Conservation (phyloP, 1,140 invertebrate species). For the Zophobas atratus region DNA sequence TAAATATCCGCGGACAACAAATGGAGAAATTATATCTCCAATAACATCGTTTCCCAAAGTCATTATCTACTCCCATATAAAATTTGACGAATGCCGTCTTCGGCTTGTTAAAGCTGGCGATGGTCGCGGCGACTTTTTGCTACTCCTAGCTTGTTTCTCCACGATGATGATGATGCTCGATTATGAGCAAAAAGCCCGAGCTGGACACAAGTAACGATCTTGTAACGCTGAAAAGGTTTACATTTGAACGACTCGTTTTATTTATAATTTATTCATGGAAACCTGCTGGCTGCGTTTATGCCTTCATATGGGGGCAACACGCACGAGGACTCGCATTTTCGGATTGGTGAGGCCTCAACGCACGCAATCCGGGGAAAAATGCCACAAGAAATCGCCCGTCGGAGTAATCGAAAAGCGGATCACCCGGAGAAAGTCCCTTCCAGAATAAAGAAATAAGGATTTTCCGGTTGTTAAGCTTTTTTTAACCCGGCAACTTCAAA, state of each 20-base stretch:
- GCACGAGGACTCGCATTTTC: constrained; percentile 18
- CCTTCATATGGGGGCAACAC: constrained; percentile 12
- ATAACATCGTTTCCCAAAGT: constrained; percentile 11
- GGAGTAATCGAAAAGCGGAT: too few species aligned
- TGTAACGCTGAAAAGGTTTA: constrained; percentile 26
- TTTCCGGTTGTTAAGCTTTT: too few species aligned
- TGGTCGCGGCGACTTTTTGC: constrained; percentile 29
- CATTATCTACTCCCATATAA: constrained; percentile 8
- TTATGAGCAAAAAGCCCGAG: constrained; percentile 4
- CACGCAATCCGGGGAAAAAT: constrained; percentile 1
- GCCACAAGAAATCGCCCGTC: too few species aligned
- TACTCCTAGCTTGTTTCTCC: constrained; percentile 23
- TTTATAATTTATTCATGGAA: constrained; percentile 30
- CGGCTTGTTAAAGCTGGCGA: constrained; percentile 12
- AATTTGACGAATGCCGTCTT: constrained; percentile 29
- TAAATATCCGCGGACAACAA: constrained; percentile 31
- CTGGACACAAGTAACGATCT: constrained; percentile 23
- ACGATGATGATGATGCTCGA: constrained; percentile 16
- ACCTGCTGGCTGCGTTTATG: constrained; percentile 30
- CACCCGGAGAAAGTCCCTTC: too few species aligned
- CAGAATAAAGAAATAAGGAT: too few species aligned
- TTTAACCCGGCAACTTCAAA: too few species aligned
- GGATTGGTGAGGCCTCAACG: constrained; percentile 16
- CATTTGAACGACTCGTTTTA: constrained; percentile 24
- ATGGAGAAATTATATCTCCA: constrained; percentile 41